These are phyloP conservation scores for Aphrophora alni DNA, from an alignment of 2,888 invertebrate species.

Conservation along the genomic window DNA sequence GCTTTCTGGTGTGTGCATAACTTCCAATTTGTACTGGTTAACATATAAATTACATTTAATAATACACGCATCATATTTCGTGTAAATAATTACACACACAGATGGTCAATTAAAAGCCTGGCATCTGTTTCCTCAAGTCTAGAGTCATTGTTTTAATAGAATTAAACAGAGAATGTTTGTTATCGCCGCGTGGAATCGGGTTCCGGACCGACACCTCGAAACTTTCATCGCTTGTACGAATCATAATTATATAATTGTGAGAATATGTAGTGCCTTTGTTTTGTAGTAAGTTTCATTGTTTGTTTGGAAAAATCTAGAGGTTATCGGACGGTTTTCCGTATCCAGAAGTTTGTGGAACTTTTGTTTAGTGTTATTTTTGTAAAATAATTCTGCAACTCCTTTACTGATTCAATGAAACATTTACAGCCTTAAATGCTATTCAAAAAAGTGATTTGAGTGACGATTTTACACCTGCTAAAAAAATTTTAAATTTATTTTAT, in stretches of 20 bases:
- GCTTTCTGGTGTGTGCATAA: too few species aligned
- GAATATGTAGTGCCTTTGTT: neutral
- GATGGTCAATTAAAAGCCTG: constrained; percentile 40
- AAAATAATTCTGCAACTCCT: too few species aligned
- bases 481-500: too few species aligned
- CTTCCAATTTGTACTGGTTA: constrained; percentile 33
- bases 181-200: neutral
- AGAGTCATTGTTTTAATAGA: neutral
- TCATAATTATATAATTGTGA: constrained; percentile 2
- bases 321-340: too few species aligned
- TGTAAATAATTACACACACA: constrained; percentile 35
- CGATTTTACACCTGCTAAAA: too few species aligned
- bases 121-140: neutral
- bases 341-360: too few species aligned
- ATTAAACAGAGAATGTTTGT: neutral
- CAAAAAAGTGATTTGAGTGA: too few species aligned
- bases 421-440: too few species aligned
- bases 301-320: too few species aligned
- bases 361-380: too few species aligned
- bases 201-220: neutral
- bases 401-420: too few species aligned
- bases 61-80: constrained; percentile 36
- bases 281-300: neutral
- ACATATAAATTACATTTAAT: constrained; percentile 35
- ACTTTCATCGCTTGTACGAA: neutral